A percentile compares a stretch with the other conserved stretches of the same genome.
These are phyloP conservation scores for Benthosema pterotum DNA, from an alignment of 2,797 vertebrate species.

Conservation along the genomic window DNA sequence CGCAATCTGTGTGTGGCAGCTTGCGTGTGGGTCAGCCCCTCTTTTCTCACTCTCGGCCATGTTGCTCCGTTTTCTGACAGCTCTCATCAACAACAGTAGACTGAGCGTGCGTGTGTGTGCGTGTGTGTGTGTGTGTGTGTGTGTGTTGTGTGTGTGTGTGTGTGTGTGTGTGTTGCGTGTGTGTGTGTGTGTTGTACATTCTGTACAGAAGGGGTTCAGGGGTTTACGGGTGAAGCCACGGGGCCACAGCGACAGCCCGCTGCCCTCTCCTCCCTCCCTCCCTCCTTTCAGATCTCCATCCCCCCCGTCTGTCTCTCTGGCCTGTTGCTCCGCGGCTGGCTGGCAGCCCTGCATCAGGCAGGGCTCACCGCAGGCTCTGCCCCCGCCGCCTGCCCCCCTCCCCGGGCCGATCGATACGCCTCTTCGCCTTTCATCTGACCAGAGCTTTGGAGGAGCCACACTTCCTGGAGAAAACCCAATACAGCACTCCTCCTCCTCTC, in stretches of 20 bases:
- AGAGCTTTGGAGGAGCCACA: slow-evolving; percentile 78
- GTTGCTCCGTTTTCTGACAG: slow-evolving; percentile 72
- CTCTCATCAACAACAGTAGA: slow-evolving; percentile 75
- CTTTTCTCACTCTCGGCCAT: slow-evolving; percentile 56
- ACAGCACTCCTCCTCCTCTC: slow-evolving; percentile 72
- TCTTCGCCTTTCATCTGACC: slow-evolving; percentile 86
- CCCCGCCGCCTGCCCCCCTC: slow-evolving; percentile 47
- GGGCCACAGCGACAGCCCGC: slow-evolving; percentile 72
- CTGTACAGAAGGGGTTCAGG: slow-evolving; percentile 52
- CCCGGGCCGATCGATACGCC: slow-evolving; percentile 78
- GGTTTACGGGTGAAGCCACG: slow-evolving; percentile 68
- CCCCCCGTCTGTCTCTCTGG: slow-evolving; percentile 57
- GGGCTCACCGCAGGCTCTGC: slow-evolving; percentile 67
- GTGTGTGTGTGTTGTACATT: slow-evolving; percentile 44
- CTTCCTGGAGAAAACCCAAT: slow-evolving; percentile 85
- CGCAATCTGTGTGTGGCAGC: slow-evolving; percentile 40
- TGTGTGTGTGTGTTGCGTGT: slow-evolving; percentile 25
- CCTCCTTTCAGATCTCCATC: slow-evolving; percentile 39
- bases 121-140: slow-evolving; percentile 1
- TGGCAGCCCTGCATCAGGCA: slow-evolving; percentile 76
- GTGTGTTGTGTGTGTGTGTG: not conserved
- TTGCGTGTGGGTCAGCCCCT: slow-evolving; percentile 54
- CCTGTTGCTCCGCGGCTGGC: slow-evolving; percentile 77
- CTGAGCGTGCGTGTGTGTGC: slow-evolving; percentile 50
- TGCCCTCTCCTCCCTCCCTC: slow-evolving; percentile 43